Percentiles rank a stretch among this genome's conserved stretches.
These are phyloP conservation scores for Ceuthmochares aereus DNA, from an alignment of 2,113 vertebrate species.

Conservation along the genomic window DNA sequence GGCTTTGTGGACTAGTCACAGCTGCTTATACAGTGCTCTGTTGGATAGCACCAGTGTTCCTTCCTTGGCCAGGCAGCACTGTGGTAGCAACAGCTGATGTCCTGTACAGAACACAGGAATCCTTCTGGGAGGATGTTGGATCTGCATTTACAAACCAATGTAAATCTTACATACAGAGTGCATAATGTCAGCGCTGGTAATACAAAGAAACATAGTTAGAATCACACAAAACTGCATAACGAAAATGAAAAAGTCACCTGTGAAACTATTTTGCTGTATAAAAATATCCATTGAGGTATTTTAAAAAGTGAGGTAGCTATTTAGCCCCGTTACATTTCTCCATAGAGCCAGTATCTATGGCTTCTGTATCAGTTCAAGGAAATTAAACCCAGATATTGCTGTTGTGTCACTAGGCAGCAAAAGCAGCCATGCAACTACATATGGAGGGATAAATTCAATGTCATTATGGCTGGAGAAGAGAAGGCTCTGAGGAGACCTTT, in stretches of 20 bases:
- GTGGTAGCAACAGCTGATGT: background rate
- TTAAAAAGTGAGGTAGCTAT: background rate
- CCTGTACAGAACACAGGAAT: background rate
- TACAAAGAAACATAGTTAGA: background rate
- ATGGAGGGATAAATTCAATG: background rate
- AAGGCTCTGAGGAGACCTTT: no score
- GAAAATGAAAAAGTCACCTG: fast-evolving
- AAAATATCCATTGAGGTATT: background rate
- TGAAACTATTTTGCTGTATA: background rate
- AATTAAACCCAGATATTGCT: background rate
- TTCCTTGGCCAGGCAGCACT: background rate
- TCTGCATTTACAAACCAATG: background rate
- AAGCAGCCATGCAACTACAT: fast-evolving
- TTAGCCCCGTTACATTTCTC: background rate
- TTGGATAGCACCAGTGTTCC: background rate
- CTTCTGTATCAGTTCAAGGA: background rate
- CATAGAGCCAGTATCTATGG: background rate
- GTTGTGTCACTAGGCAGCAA: fast-evolving
- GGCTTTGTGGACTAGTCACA: background rate
- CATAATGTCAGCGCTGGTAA: background rate
- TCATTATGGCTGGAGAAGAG: background rate
- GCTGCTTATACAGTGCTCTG: fast-evolving
- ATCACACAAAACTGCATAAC: background rate
- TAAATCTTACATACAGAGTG: background rate
- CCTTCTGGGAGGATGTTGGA: background rate